Evolutionary conservation across 1,140 invertebrate species (phyloP), one percentile per base, ranked within the genome.

Genomic region (Liolophura sinensis): DNA sequence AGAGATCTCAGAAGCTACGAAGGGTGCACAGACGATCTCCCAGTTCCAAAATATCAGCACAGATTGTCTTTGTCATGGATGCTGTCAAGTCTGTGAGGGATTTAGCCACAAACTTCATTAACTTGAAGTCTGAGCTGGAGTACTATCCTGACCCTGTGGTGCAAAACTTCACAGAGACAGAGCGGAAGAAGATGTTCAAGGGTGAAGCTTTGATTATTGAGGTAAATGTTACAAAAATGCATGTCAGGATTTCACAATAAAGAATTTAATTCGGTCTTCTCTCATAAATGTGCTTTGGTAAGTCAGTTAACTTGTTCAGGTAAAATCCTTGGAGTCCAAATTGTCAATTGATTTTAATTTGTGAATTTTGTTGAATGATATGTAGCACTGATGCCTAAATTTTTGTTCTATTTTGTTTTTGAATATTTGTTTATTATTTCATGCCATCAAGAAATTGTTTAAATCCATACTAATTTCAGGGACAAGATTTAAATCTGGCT

Each of bases 191-290:
- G 83, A 88, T 93, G 0, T 95, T 96, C 76, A 96, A 97, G 80
- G 95, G 94, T 40, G 96, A 98, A 82, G 93, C 94, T 6, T 84
- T 99, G 54, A 95, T 98, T 1, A 96, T 99, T 73, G 95, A 97
- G 85, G 89, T 89, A 78, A 78, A 80, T 48, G 22, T 20, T 63
- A 12, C 67, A 80, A 24, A 58, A 62, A 51, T 56, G 31, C 54
- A 55, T 58, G 1, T 51, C 49, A 25, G 7, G 54, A 61, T 20
- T 40, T 46, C n/a, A n/a, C n/a, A 61, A 61, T 46, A 3, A 20
- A 61, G 20, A 3, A n/a, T n/a, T n/a, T n/a, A n/a, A n/a, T n/a
- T n/a, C n/a, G n/a, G n/a, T 16, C 9, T n/a, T n/a, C n/a, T 46
- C 7, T 46, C n/a, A 46, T 15, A 4, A 24, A 4, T 3, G 24